Base-by-base conservation (phyloP, 30 jellyfish, hydroid and myxozoan species). In the Hydra vulgaris region DNA sequence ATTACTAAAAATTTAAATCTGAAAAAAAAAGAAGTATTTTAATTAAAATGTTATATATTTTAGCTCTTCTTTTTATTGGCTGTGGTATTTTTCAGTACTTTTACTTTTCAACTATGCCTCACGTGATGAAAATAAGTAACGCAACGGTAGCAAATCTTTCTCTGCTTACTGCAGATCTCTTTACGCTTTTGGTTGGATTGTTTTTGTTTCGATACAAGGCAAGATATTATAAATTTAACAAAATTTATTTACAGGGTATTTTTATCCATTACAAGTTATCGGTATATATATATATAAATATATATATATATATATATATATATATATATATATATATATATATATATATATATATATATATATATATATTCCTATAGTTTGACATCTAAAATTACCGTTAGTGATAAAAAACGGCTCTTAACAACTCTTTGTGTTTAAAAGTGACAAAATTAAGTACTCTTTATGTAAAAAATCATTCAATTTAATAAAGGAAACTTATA, bases 101-200 rank as follows among this genome's bases (percentile, higher is more conserved):
- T 77, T 92, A 84, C 71, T 92, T 86, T 87, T 77, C 96, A 26
- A 26, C 87, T 75, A 92, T 87, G 96, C 98, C 98, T 3, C 76
- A 75, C 70, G 98, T 92, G 15, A 92, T 92, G 80, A 83, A 88
- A 22, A 73, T 92, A 75, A 92, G 98, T 87, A 92, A 96, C 71
- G 98, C 98, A 8, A 81, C 98, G 8, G 98, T 92, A 20, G 96
- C 84, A 74, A 92, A 92, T 77, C 95, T 92, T 54, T 92, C 98
- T 53, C 78, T 92, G 75, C 96, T 92, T 4, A 92, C 98, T 8
- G 75, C 98, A 15, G 98, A 92, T 72, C 77, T 92, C 22, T 92
- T 86, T 82, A 92, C 98, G 8, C 94, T 92, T 69, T 54, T 92
- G 76, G 89, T 92, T 54, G 98, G 98, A 0, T 75, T 92, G 74